Base-by-base conservation (phyloP, 2,888 invertebrate genomes). In the Calameuta idolon region DNA sequence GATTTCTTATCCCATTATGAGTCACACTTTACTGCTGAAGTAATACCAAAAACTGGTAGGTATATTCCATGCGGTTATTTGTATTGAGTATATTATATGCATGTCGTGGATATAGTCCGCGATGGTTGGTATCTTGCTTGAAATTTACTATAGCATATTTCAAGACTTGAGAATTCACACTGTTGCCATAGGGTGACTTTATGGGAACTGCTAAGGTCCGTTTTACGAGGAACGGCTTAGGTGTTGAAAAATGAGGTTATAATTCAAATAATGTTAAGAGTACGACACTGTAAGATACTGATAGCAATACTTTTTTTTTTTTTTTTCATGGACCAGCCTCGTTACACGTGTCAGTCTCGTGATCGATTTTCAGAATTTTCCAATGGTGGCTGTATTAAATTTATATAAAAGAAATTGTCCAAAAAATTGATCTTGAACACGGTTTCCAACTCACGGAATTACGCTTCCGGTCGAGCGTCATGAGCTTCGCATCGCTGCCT, bases 1-100 rank as follows among this genome's bases (percentile, higher is more conserved):
- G 82, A 89, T 84, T 80, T 89, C 82, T 68, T 90, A 84, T 77
- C 89, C 87, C 82, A 85, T 83, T 87, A 81, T 84, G 90, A 80
- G 84, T 83, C 85, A 37, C 83, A 83, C 74, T 79, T 85, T 30
- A 84, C 85, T 55, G 82, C 89, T 83, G 84, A 83, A 82, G 83
- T 90, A 77, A 80, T 90, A 69, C 88, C 89, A 55, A 82, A 81
- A 80, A 86, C 88, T n/a, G 83, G 90, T 90, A 77, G 89, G 90
- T 89, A 80, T 34, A 55, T 23, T 55, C 55, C 55, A 23, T 55
- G 9, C 1, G 55, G 55, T 5, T 55, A 9, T 23, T 55, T 23
- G 23, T 23, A 1, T 23, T 55, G 23, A 9, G 9, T 55, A 23
- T 55, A 23, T 35, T 35, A 4, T 9, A 55, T 55, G 5, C 9